Conservation (phyloP, 2,113 vertebrate species). For the Piaya cayana region DNA sequence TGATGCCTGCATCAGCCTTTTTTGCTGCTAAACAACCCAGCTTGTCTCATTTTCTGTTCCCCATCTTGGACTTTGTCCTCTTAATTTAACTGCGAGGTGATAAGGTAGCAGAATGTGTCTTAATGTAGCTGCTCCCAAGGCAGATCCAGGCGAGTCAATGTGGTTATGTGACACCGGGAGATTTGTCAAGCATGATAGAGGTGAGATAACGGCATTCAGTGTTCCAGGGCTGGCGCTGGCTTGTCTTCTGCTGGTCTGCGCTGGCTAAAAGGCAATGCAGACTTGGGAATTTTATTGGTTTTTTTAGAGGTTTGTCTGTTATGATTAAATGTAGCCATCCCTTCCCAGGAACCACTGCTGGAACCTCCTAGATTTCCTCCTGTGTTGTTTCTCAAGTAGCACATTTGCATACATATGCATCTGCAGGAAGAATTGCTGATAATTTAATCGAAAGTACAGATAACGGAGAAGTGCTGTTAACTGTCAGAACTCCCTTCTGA, state of each 20-base stretch:
- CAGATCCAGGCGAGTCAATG: not conserved
- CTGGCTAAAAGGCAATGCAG: not conserved
- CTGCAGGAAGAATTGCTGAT: not conserved
- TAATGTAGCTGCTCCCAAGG: not conserved
- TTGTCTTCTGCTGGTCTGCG: rapidly evolving
- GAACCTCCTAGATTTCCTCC: not conserved
- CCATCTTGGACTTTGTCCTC: not conserved
- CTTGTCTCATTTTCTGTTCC: not conserved
- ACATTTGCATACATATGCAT: rapidly evolving
- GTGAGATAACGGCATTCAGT: rapidly evolving
- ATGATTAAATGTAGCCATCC: rapidly evolving
- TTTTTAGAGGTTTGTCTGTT: not conserved
- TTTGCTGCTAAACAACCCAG: not conserved
- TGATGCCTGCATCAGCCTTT: not conserved
- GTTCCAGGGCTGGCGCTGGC: not conserved
- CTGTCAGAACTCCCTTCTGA: not conserved
- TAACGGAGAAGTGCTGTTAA: not conserved
- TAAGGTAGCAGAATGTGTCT: not conserved
- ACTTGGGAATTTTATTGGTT: not conserved
- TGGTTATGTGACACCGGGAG: not conserved
- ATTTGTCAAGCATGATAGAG: rapidly evolving
- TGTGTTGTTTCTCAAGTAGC: not conserved
- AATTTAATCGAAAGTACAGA: not conserved
- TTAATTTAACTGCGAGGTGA: not conserved
- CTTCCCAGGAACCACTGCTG: not conserved